Evolutionary conservation across 2,113 vertebrate genomes (phyloP), one percentile per base, ranked within the genome.

Genomic region (Tringa solitaria): DNA sequence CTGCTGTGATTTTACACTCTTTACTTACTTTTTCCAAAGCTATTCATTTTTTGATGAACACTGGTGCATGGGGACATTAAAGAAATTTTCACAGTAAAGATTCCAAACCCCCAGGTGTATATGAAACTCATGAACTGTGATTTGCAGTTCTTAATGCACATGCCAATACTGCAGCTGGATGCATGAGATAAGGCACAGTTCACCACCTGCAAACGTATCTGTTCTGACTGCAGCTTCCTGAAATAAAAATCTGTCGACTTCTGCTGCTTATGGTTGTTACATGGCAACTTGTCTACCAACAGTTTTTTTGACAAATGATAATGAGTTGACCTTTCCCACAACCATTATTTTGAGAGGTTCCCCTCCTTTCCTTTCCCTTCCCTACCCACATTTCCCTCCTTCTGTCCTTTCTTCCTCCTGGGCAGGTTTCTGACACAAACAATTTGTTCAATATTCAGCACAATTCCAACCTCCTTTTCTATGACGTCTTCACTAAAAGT

Each of bases 211-310:
- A 87, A 82, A 51, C 0, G 0, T n/a, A 23, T 57, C 90, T 82
- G 35, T 59, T 93, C 80, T 69, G 73, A 73, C 57, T 79, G 70
- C 76, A 89, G 84, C 77, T 87, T 92, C 93, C 90, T 83, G 82
- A 87, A 51, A 63, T 85, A 90, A 95, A 93, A 93, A 59, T 57
- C 51, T 33, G 84, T 88, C 93, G 93, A 18, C 67, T 83, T 88
- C 59, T 83, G 46, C 74, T 64, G 51, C 56, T 95, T 48, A 82
- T 6, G 46, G 39, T 61, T 67, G 37, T 27, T 88, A 69, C 0
- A 3, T 27, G 48, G 67, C 73, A 93, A 86, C 33, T 43, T n/a
- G 39, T 22, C 82, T 90, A 83, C 59, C 45, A 59, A 19, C 17
- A 63, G 41, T 32, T 80, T 61, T 92, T 90, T 73, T 84, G 63